Conservation (phyloP, 2,888 invertebrate genomes). For the Drosophila subquinaria region DNA sequence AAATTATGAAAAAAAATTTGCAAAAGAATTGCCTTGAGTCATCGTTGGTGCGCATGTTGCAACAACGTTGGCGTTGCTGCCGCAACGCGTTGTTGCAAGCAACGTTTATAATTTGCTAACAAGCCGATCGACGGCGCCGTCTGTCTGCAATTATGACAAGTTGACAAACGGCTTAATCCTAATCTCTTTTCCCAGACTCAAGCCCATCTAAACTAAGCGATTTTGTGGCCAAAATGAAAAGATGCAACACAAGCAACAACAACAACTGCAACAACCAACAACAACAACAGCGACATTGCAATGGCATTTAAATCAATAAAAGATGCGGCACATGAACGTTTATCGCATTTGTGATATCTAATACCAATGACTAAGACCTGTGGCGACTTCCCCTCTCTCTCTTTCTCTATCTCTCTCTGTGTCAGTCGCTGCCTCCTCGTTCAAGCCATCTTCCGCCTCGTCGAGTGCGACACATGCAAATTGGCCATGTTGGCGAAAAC, state of each 20-base stretch:
- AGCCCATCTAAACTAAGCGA: conserved; percentile 50
- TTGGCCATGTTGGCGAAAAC: conserved; percentile 79
- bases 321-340: conserved; percentile 55
- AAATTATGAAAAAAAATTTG: conserved; percentile 76
- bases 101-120: conserved; percentile 77
- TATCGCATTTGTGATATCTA: conserved; percentile 78
- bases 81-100: conserved; percentile 15
- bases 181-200: conserved; percentile 66
- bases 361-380: conserved; percentile 55
- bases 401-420: not conserved
- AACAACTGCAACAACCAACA: too few relatives aligned
- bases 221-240: conserved; percentile 57
- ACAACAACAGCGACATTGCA: conserved; percentile 7
- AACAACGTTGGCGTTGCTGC: conserved; percentile 69
- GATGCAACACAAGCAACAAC: conserved; percentile 10
- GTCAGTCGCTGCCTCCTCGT: not conserved
- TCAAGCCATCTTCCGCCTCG: conserved; percentile 41
- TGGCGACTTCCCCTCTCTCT: conserved; percentile 8
- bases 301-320: conserved; percentile 79
- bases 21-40: conserved; percentile 77
- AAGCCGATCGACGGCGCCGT: conserved; percentile 77
- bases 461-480: conserved; percentile 80
- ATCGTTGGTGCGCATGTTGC: conserved; percentile 58
- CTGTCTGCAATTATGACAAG: conserved; percentile 78
- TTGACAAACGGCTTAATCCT: conserved; percentile 81